Evolutionary conservation across 2,113 vertebrate species (phyloP).

Genomic region (Phalacrocorax carbo): DNA sequence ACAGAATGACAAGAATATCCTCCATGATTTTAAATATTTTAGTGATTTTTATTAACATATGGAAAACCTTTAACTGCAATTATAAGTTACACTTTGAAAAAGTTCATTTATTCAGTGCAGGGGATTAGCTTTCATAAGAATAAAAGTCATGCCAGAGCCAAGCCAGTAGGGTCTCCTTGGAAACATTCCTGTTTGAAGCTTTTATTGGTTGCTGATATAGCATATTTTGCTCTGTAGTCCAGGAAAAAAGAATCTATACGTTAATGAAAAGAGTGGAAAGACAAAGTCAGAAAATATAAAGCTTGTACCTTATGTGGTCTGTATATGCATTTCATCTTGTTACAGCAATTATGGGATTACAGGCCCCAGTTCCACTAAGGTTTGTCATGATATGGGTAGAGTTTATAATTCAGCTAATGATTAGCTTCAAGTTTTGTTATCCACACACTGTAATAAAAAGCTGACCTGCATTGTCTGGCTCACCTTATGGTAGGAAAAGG

Average conservation of each 20-base stretch:
- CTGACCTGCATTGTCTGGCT: background rate
- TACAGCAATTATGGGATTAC: background rate
- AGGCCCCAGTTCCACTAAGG: background rate
- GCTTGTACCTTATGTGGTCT: background rate
- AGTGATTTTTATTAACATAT: background rate
- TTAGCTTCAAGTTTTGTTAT: background rate
- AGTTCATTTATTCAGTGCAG: background rate
- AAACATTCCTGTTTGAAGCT: constrained; percentile 3
- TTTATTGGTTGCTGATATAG: background rate
- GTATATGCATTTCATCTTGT: background rate
- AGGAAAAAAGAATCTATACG: background rate
- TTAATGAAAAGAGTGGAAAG: background rate
- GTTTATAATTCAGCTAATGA: background rate
- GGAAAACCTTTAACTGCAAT: background rate
- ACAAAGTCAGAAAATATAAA: background rate
- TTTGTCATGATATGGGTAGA: background rate
- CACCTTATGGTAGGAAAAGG: background rate
- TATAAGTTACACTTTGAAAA: background rate
- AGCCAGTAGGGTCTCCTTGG: background rate
- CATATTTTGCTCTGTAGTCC: background rate
- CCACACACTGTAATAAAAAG: background rate
- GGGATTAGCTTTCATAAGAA: background rate
- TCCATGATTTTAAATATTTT: background rate
- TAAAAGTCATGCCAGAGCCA: background rate
- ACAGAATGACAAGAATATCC: background rate